phyloP scores from a whole-genome alignment of 92 coral and sea anemone species.

The Epizoanthus stellaris region DNA sequence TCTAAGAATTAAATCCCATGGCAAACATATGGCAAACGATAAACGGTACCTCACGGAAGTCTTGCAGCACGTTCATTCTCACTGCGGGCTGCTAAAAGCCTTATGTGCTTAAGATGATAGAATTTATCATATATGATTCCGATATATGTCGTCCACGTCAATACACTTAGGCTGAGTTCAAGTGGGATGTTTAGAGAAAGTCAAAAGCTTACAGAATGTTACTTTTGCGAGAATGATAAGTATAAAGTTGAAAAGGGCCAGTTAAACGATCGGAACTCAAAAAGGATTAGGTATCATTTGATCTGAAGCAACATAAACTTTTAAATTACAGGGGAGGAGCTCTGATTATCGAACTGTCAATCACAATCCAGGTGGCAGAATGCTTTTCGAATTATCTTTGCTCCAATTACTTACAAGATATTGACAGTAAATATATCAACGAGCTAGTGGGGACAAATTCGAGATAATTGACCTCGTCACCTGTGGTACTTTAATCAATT shows the following conservation, averaged over 20 bases:
- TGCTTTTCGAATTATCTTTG: slow-evolving; percentile 57
- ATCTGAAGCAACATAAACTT: slow-evolving; percentile 73
- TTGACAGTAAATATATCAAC: slow-evolving; percentile 69
- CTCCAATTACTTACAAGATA: slow-evolving; percentile 69
- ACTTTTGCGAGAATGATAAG: slow-evolving; percentile 24
- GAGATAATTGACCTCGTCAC: slow-evolving; percentile 70
- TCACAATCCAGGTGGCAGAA: slow-evolving; percentile 72
- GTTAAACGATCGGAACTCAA: slow-evolving; percentile 57
- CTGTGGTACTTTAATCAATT: slow-evolving; percentile 92
- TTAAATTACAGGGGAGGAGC: slow-evolving; percentile 93
- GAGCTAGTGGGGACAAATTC: slow-evolving; percentile 65
- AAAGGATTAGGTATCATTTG: slow-evolving; percentile 71
- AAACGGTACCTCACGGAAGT: slow-evolving; percentile 41
- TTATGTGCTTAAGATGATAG: slow-evolving; percentile 31
- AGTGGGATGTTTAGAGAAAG: slow-evolving; percentile 28
- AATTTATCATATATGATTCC: slow-evolving; percentile 18
- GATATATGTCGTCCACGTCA: slow-evolving; percentile 25
- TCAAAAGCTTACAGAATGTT: slow-evolving; percentile 22
- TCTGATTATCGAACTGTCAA: slow-evolving; percentile 65
- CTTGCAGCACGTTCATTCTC: slow-evolving; percentile 23
- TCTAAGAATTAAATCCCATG: slow-evolving; percentile 31
- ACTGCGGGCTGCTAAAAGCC: slow-evolving; percentile 44
- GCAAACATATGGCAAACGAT: slow-evolving; percentile 45
- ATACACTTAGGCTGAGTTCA: slow-evolving; percentile 30
- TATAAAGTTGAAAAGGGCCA: slow-evolving; percentile 35